Conservation (phyloP, 2,797 vertebrate genomes). For the Sitta carolinensis region DNA sequence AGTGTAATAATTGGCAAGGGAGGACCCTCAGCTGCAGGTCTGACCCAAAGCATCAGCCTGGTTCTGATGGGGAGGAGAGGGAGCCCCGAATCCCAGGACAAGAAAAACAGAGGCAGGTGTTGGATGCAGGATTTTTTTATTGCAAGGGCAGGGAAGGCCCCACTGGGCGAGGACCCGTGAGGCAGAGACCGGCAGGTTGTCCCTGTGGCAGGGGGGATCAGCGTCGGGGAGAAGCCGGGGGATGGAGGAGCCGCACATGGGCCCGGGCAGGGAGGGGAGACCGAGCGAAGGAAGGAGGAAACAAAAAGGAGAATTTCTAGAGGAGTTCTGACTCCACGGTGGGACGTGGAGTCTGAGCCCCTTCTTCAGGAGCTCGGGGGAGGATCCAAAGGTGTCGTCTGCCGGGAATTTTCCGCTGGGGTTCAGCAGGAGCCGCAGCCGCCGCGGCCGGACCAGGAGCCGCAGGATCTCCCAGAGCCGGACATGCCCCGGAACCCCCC, state of each 20-base stretch:
- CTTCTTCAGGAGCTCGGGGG: background rate
- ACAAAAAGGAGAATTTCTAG: background rate
- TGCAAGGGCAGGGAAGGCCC: background rate
- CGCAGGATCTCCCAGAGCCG: too few species aligned
- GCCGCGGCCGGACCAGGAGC: too few species aligned
- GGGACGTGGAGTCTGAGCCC: background rate
- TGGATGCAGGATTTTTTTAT: background rate
- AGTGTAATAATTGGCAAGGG: background rate
- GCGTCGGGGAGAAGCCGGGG: background rate
- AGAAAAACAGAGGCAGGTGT: background rate
- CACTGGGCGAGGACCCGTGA: rapidly evolving
- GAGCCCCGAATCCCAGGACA: background rate
- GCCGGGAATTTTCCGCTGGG: rapidly evolving
- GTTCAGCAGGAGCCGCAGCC: background rate
- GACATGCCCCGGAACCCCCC: too few species aligned
- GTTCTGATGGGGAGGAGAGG: background rate
- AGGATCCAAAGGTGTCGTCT: background rate
- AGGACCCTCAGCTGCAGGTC: background rate
- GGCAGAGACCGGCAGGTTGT: background rate
- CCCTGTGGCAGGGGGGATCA: background rate
- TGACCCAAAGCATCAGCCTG: background rate
- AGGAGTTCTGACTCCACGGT: background rate
- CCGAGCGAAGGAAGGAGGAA: background rate
- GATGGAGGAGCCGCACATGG: rapidly evolving
- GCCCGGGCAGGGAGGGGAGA: background rate